Percentiles rank a stretch among this genome's conserved stretches.
Conservation (phyloP, 2,113 vertebrate species). For the Tretioscincus oriximinensis region DNA sequence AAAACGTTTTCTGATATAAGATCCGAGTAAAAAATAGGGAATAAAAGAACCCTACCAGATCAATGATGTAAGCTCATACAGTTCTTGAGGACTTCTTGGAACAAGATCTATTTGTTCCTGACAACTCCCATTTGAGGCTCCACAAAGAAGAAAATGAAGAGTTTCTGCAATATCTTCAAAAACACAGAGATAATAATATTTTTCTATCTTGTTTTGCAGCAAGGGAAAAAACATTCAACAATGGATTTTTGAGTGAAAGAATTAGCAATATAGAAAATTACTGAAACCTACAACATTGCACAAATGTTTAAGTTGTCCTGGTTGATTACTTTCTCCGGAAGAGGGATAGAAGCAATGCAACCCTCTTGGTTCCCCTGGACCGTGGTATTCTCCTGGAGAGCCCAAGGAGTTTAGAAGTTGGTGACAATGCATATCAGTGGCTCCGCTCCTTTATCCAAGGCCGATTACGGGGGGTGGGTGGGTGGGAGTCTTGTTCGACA, state of each 20-base stretch:
- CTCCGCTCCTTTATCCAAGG: no score
- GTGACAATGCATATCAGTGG: no score
- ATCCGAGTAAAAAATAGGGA: no score
- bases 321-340: no score
- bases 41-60: slow-evolving; percentile 85
- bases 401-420: no score
- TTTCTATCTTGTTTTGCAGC: not conserved
- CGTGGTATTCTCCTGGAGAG: no score
- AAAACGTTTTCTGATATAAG: no score
- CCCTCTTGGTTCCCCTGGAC: no score
- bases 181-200: slow-evolving; percentile 36
- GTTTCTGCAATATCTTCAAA: slow-evolving; percentile 95
- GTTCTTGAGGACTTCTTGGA: slow-evolving; percentile 95
- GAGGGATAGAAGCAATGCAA: no score
- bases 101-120: slow-evolving; percentile 98
- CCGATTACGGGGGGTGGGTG: no score
- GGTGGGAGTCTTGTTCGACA: no score
- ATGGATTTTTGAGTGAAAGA: not conserved
- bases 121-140: slow-evolving; percentile 95
- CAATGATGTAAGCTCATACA: slow-evolving; percentile 96
- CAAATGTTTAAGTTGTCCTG: not conserved
- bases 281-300: not conserved
- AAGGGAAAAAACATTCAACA: not conserved
- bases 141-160: slow-evolving; percentile 94
- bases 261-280: not conserved